These are phyloP conservation scores for Globodera ellingtonae DNA, from an alignment of 1,140 invertebrate genomes.

Conservation along the genomic window DNA sequence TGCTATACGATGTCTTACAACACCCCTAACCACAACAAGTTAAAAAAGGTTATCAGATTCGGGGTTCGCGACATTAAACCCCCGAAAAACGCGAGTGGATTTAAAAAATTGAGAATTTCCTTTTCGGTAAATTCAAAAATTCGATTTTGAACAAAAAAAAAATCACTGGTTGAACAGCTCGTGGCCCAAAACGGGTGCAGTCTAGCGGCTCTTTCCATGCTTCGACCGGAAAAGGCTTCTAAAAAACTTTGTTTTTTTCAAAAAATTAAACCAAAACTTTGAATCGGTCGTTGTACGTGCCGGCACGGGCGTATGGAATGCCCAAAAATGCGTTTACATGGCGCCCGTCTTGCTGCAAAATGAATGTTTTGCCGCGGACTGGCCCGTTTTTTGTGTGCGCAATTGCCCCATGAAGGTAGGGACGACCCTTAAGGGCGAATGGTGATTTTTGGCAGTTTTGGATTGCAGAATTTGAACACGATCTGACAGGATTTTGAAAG, in stretches of 20 bases:
- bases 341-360: constrained; percentile 31
- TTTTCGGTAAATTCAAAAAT: neutral
- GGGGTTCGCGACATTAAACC: too few species aligned
- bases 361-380: constrained; percentile 46
- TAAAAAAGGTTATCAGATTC: too few species aligned
- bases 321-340: constrained; percentile 57
- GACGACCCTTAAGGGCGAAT: constrained; percentile 13
- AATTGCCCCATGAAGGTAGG: constrained; percentile 21
- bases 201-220: constrained; percentile 38
- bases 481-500: too few species aligned
- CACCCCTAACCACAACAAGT: neutral
- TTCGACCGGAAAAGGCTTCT: constrained; percentile 49
- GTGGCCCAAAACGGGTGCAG: constrained; percentile 43
- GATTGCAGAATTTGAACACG: too few species aligned
- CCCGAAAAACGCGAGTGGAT: too few species aligned
- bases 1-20: neutral
- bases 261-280: constrained; percentile 37
- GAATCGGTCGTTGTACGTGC: constrained; percentile 49
- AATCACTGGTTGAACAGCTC: constrained; percentile 33
- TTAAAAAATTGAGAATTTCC: too few species aligned
- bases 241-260: constrained; percentile 21
- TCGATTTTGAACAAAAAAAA: neutral
- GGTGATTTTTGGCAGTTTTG: too few species aligned
- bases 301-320: constrained; percentile 55
- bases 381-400: constrained; percentile 36